Conservation (phyloP, 1,140 invertebrate species). For the Bemisia tabaci region DNA sequence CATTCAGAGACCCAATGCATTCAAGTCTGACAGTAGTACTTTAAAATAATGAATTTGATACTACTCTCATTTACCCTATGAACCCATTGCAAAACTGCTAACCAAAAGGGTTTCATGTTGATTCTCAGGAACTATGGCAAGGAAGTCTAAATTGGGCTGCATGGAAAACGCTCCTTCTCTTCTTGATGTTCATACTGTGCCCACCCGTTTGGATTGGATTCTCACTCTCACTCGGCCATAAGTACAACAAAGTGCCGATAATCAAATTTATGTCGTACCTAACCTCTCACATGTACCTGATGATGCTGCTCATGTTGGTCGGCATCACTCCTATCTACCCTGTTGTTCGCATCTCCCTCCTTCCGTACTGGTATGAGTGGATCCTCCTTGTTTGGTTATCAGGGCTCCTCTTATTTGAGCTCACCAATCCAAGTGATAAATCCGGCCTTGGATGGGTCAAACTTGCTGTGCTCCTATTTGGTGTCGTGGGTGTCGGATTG, state of each 20-base stretch:
- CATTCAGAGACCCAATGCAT: too few relatives aligned
- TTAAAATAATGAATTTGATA: too few relatives aligned
- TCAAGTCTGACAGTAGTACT: too few relatives aligned
- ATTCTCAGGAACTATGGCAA: slow-evolving; percentile 85
- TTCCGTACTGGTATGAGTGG: slow-evolving; percentile 77
- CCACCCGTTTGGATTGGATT: slow-evolving; percentile 94
- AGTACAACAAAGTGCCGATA: slow-evolving; percentile 91
- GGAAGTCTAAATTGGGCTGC: slow-evolving; percentile 89
- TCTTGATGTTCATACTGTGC: slow-evolving; percentile 79
- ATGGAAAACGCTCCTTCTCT: slow-evolving; percentile 86
- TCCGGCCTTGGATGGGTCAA: slow-evolving; percentile 88
- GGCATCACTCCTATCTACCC: slow-evolving; percentile 79
- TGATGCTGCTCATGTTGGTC: slow-evolving; percentile 81
- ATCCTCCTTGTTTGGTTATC: slow-evolving; percentile 84
- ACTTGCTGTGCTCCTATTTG: slow-evolving; percentile 79
- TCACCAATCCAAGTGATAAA: slow-evolving; percentile 93
- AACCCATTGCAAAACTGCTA: too few relatives aligned
- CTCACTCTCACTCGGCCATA: slow-evolving; percentile 86
- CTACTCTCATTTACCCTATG: too few relatives aligned
- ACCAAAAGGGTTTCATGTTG: too few relatives aligned
- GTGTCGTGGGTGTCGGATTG: slow-evolving; percentile 78
- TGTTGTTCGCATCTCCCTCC: slow-evolving; percentile 52
- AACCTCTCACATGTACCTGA: slow-evolving; percentile 94
- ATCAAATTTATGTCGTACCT: slow-evolving; percentile 99
- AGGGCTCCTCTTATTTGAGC: slow-evolving; percentile 85